phyloP scores from a whole-genome alignment of 1,140 invertebrate genomes.

The Zaprionus davidi region DNA sequence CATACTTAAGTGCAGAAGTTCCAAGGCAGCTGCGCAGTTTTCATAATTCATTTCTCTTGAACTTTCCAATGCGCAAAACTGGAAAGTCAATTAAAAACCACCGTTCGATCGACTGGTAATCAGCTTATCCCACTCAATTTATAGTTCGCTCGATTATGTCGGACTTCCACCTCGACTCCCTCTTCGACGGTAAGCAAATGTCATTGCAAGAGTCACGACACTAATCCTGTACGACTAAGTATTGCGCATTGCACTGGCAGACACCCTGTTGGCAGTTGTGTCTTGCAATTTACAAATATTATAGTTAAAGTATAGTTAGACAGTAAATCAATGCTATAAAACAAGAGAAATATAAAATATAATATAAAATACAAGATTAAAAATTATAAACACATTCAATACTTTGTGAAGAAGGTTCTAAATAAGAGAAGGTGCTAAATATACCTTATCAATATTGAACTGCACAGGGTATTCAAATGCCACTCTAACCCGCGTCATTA shows the following conservation, averaged over 20 bases:
- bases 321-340: too few relatives aligned
- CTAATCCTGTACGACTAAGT: neutral
- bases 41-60: constrained; percentile 4
- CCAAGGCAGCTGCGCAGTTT: neutral
- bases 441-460: neutral
- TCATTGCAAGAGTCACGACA: constrained; percentile 33
- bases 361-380: too few relatives aligned
- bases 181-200: constrained; percentile 52
- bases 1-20: neutral
- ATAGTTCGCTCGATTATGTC: constrained; percentile 67
- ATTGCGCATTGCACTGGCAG: neutral
- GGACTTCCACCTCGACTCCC: neutral
- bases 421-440: too few relatives aligned
- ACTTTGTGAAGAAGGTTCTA: too few relatives aligned
- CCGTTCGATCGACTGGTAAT: constrained; percentile 64
- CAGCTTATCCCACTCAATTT: constrained; percentile 72
- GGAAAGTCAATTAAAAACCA: constrained; percentile 35
- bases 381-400: too few relatives aligned
- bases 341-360: too few relatives aligned
- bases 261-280: neutral
- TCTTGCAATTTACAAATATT: too few relatives aligned
- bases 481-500: neutral
- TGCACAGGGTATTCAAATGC: constrained; percentile 3
- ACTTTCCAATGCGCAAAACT: constrained; percentile 11
- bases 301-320: too few relatives aligned